Evolutionary conservation across 2,888 invertebrate species (phyloP), one percentile per base, ranked within the genome.

Genomic region (Norana najaformis): DNA sequence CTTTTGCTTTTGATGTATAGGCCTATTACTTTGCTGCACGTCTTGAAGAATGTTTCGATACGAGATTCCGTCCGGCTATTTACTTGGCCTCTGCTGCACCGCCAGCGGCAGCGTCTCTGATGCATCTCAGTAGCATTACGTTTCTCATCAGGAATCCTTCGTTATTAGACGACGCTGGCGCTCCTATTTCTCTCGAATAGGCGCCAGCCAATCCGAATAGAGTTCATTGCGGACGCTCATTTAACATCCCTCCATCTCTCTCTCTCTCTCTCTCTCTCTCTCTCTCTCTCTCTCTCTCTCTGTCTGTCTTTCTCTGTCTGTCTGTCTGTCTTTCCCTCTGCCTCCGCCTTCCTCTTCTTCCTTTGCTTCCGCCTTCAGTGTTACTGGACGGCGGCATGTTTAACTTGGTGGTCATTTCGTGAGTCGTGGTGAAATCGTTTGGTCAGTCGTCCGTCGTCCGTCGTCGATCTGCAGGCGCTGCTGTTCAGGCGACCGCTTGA

Each of bases 341-440:
- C 88, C 90, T 88, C 88, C 34, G 89, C 39, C 90, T 90, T n/a
- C 88, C 88, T 90, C 90, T 88, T 41, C 88, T 35, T 88, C 88
- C 39, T 35, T 88, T 30, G 1, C 36, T 89, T 18, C 30, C 34
- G 47, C 23, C 47, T 8, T n/a, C 69, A n/a, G n/a, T n/a, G 8
- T 8, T 69, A 69, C n/a, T 69, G 30, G 69, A 30, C 69, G n/a
- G 69, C 13, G 30, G n/a, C n/a, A n/a, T 69, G n/a, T n/a, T 69
- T 69, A 69, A 69, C 30, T 69, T n/a, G 30, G 69, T 69, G 69
- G 69, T 69, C 69, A 69, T 69, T 69, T 69, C 69, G 69, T 69
- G 30, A 69, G 11, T 69, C 69, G n/a, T 69, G 69, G n/a, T 13
- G 30, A 0, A 0, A n/a, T n/a, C 69, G n/a, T 16, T 23, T 23